phyloP scores from a whole-genome alignment of 2,113 vertebrate genomes.

The Petrocephalus microphthalmus region DNA sequence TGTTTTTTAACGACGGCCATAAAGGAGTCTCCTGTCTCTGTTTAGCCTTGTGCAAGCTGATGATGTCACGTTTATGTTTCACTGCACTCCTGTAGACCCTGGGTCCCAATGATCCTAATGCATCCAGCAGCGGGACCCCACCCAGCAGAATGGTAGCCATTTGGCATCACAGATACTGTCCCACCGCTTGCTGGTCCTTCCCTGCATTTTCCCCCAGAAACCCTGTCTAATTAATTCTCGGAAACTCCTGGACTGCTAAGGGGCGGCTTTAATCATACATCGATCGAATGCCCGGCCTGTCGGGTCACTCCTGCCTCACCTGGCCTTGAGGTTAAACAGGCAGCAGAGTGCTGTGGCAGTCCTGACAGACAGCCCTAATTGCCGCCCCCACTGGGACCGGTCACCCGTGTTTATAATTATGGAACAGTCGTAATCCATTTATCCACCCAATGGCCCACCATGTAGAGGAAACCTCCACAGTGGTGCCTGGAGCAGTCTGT shows the following conservation, averaged over 20 bases:
- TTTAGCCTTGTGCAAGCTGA: background rate
- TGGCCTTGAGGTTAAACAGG: background rate
- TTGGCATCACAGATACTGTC: background rate
- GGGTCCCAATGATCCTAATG: background rate
- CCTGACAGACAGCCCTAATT: conserved; percentile 4
- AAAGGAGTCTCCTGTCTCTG: background rate
- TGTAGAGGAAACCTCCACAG: background rate
- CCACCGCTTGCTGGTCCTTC: background rate
- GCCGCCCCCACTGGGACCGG: background rate
- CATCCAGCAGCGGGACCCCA: background rate
- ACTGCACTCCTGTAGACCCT: background rate
- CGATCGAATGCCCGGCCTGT: background rate
- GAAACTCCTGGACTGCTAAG: background rate
- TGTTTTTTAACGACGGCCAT: background rate
- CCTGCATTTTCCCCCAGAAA: background rate
- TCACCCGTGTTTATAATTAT: background rate
- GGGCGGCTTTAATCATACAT: background rate
- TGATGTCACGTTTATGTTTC: background rate
- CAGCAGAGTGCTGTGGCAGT: background rate
- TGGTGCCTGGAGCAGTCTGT: background rate
- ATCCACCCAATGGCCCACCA: background rate
- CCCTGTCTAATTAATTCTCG: background rate
- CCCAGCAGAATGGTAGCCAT: background rate
- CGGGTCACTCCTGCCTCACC: background rate
- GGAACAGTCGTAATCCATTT: background rate